phyloP scores from a whole-genome alignment of 1,140 invertebrate species.

The Hypothenemus hampei region DNA sequence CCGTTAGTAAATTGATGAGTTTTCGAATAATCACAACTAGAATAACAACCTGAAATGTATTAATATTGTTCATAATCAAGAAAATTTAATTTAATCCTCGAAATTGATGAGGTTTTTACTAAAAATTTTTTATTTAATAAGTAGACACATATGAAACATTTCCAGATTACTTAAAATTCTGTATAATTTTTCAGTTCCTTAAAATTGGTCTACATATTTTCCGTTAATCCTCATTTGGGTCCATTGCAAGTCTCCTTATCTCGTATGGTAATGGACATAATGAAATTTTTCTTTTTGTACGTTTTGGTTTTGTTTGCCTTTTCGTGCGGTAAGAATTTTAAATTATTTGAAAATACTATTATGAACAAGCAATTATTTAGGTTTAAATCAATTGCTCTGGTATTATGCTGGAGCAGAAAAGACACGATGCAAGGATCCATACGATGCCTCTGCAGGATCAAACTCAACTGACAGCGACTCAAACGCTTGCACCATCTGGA shows the following conservation, averaged over 20 bases:
- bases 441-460: slow-evolving; percentile 33
- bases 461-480: slow-evolving; percentile 54
- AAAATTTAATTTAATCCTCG: too few relatives aligned
- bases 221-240: slow-evolving; percentile 95
- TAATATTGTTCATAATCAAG: too few relatives aligned
- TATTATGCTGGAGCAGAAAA: slow-evolving; percentile 95
- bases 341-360: background rate
- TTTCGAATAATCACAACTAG: too few relatives aligned
- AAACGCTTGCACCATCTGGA: slow-evolving; percentile 84
- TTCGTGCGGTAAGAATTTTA: slow-evolving; percentile 77
- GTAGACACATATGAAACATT: too few relatives aligned
- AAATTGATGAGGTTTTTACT: too few relatives aligned
- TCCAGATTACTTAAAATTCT: background rate
- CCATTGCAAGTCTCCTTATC: slow-evolving; percentile 96
- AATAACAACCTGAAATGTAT: too few relatives aligned
- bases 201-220: slow-evolving; percentile 98
- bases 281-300: slow-evolving; percentile 96
- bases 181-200: slow-evolving; percentile 80
- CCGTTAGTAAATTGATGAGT: too few relatives aligned
- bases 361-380: slow-evolving; percentile 32
- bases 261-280: slow-evolving; percentile 96
- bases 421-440: slow-evolving; percentile 61
- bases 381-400: slow-evolving; percentile 71
- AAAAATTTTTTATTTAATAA: too few relatives aligned
- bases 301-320: slow-evolving; percentile 96